Conservation (phyloP, 2,797 vertebrate genomes). For the Danionella dracula region DNA sequence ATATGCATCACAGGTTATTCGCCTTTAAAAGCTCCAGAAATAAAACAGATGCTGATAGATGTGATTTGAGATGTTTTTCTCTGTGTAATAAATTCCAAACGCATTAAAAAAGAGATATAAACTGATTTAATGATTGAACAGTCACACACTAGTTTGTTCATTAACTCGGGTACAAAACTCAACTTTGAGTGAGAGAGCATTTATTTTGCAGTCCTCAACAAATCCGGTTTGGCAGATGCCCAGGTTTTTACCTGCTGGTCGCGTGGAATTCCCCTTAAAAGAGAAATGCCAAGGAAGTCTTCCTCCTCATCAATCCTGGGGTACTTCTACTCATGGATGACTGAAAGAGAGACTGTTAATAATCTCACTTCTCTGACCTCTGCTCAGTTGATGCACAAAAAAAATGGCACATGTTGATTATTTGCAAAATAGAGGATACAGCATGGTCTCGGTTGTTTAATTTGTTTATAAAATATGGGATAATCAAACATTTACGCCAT, state of each 20-base stretch:
- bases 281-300: constrained; percentile 4
- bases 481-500: too few species aligned
- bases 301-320: neutral
- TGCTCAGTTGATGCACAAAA: neutral
- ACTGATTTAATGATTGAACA: constrained; percentile 10
- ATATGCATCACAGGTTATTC: too few species aligned
- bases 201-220: constrained; percentile 26
- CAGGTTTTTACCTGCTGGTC: neutral
- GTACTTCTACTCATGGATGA: neutral
- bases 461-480: too few species aligned
- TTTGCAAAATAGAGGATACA: too few species aligned
- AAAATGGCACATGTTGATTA: too few species aligned
- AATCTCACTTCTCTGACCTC: neutral
- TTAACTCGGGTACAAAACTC: constrained; percentile 14
- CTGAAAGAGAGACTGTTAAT: neutral
- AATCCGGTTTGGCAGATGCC: neutral
- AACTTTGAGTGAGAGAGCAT: constrained; percentile 13
- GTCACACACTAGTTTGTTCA: constrained; percentile 23
- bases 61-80: neutral
- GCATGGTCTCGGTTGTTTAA: too few species aligned
- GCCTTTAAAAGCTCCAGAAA: neutral
- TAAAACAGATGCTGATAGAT: neutral
- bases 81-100: neutral
- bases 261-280: constrained; percentile 38
- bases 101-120: neutral